Conservation (phyloP, 2,888 invertebrate genomes). For the Metellina segmentata region DNA sequence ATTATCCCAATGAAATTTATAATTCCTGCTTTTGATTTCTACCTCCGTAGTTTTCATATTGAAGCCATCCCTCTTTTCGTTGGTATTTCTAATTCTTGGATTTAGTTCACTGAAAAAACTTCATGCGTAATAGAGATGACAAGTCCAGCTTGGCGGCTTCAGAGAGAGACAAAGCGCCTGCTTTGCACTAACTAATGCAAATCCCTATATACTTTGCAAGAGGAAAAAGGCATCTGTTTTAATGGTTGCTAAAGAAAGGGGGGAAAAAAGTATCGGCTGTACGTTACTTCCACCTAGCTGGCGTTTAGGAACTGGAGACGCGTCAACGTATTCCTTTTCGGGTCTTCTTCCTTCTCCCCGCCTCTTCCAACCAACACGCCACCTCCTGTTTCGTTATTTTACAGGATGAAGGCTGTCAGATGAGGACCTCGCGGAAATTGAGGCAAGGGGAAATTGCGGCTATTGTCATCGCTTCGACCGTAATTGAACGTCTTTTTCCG, state of each 20-base stretch:
- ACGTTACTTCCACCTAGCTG: background rate
- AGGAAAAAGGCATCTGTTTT: background rate
- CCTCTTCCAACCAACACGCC: background rate
- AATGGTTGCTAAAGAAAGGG: background rate
- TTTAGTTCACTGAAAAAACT: no score
- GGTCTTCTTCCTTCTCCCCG: background rate
- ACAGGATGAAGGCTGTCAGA: slow-evolving; percentile 58
- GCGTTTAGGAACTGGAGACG: slow-evolving; percentile 6
- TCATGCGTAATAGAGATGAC: no score
- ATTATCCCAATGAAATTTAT: no score
- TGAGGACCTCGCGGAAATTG: slow-evolving; percentile 55
- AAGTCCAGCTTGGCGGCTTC: no score
- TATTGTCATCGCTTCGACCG: slow-evolving; percentile 55
- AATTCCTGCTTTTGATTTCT: no score
- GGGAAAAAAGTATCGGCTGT: background rate
- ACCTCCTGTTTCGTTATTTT: slow-evolving; percentile 40
- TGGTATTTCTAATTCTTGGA: no score
- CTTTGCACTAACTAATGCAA: background rate
- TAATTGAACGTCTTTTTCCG: slow-evolving; percentile 68
- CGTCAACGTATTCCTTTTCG: slow-evolving; percentile 2
- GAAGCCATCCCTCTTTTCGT: no score
- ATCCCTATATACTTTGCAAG: background rate
- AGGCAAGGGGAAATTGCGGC: slow-evolving; percentile 66
- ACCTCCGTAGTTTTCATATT: no score
- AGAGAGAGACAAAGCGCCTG: background rate